Evolutionary conservation across 2,113 vertebrate genomes (phyloP).

Genomic region (Balaeniceps rex): DNA sequence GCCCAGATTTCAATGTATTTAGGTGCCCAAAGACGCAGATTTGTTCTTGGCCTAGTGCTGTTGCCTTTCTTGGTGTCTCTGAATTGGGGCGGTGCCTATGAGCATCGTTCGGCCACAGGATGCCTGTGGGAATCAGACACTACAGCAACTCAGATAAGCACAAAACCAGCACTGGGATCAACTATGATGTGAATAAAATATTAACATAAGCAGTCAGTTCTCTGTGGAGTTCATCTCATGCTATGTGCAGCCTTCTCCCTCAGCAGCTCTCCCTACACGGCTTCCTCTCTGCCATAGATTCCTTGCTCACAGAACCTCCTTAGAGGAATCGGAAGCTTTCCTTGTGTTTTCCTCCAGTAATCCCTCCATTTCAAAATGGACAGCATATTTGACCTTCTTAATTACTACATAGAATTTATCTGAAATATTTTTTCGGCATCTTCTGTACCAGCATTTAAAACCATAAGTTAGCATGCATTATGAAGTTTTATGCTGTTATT

Average conservation of each 20-base stretch:
- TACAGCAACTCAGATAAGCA: not conserved
- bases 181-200: not conserved
- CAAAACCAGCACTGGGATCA: not conserved
- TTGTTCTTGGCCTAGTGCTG: not conserved
- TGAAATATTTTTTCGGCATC: not conserved
- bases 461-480: not conserved
- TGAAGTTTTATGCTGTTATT: not conserved
- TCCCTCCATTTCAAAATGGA: not conserved
- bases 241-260: not conserved
- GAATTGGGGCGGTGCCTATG: not conserved
- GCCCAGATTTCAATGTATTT: not conserved
- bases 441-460: not conserved
- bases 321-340: not conserved
- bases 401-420: not conserved
- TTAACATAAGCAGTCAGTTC: not conserved
- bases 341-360: not conserved
- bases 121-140: not conserved
- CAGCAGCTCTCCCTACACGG: accelerated
- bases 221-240: accelerated
- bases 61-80: not conserved
- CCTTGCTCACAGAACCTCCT: not conserved
- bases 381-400: not conserved
- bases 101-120: accelerated
- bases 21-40: not conserved
- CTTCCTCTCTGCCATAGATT: not conserved